Percentiles rank a stretch among this genome's conserved stretches.
Conservation (phyloP, 2,797 vertebrate genomes). For the Prunella strophiata region DNA sequence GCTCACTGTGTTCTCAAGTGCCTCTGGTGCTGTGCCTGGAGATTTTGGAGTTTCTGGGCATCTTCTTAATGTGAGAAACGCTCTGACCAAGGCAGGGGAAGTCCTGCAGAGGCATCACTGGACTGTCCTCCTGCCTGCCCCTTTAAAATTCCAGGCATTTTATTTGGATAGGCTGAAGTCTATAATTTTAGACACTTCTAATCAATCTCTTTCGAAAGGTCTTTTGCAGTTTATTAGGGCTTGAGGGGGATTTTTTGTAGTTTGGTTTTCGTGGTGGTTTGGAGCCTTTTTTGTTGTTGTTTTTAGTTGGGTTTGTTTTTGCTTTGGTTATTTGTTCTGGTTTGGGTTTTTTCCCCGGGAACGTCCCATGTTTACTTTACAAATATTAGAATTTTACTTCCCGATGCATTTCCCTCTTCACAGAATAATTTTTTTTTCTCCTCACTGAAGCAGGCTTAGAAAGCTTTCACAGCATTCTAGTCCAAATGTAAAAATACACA, state of each 20-base stretch:
- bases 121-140: no score
- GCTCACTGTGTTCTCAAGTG: not conserved
- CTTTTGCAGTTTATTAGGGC: not conserved
- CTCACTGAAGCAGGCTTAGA: not conserved
- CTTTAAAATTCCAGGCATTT: not conserved
- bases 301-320: not conserved
- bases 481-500: not conserved
- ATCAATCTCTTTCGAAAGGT: not conserved
- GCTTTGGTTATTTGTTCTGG: not conserved
- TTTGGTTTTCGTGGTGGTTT: not conserved
- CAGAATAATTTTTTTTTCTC: not conserved
- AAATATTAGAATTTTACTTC: not conserved
- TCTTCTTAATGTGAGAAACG: not conserved
- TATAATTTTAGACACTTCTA: not conserved
- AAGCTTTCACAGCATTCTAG: not conserved
- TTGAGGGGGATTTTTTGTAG: accelerated
- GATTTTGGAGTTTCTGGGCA: not conserved
- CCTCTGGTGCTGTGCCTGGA: not conserved
- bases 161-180: not conserved
- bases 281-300: not conserved
- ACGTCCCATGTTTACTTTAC: not conserved
- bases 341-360: not conserved
- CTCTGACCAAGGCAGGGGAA: not conserved
- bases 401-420: not conserved
- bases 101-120: accelerated